A percentile compares a stretch with the other conserved stretches of the same genome.
Evolutionary conservation across 2,888 invertebrate species (phyloP).

Genomic region (Caenorhabditis zanzibari): DNA sequence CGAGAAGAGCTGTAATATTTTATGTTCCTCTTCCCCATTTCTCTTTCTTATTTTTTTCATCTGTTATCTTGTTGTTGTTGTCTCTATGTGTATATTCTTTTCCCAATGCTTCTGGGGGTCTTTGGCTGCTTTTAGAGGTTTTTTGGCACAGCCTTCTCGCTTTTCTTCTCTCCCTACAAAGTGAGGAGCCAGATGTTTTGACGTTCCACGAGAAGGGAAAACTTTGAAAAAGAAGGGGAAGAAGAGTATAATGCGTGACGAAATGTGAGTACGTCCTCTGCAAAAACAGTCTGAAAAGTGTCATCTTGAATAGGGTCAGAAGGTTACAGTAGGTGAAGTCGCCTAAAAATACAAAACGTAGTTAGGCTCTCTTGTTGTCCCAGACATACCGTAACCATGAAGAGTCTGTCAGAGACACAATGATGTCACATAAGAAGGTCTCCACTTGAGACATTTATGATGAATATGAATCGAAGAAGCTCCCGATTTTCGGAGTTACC

Average conservation of each 20-base stretch:
- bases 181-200: conserved; percentile 41
- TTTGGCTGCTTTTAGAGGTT: conserved; percentile 29
- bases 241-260: conserved; percentile 1
- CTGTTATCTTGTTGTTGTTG: conserved; percentile 41
- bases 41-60: conserved; percentile 24
- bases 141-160: conserved; percentile 28
- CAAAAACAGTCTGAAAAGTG: background rate
- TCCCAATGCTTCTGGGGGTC: background rate
- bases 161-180: conserved; percentile 20
- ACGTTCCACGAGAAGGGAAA: conserved; percentile 21
- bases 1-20: conserved; percentile 56
- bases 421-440: background rate
- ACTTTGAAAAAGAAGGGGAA: conserved; percentile 9
- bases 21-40: conserved; percentile 42
- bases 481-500: background rate
- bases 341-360: no score
- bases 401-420: background rate
- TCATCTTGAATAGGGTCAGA: background rate
- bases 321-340: background rate
- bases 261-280: conserved; percentile 18
- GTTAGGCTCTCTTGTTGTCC: no score
- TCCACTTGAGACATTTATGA: conserved; percentile 3
- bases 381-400: background rate
- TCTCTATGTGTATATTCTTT: conserved; percentile 33
- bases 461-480: background rate